A percentile compares a stretch with the other conserved stretches of the same genome.
These are phyloP conservation scores for Parazoanthus swiftii DNA, from an alignment of 92 coral and sea anemone genomes.

Conservation along the genomic window DNA sequence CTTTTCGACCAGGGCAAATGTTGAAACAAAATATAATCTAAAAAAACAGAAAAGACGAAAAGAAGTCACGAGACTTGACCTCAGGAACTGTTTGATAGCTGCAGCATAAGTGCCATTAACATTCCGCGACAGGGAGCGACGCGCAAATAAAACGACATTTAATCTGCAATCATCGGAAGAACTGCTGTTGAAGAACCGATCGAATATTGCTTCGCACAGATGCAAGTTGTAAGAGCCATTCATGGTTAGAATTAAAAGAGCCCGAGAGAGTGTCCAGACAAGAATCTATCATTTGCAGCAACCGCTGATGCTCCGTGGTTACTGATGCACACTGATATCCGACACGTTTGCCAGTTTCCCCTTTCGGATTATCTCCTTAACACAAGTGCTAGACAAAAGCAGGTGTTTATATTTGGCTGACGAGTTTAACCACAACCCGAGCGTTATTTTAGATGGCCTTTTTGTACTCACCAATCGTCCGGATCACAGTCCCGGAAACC, in stretches of 20 bases:
- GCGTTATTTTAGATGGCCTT: neutral
- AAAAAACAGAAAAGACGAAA: no score
- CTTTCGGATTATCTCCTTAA: neutral
- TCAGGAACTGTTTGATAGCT: neutral
- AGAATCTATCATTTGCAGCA: neutral
- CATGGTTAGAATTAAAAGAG: neutral
- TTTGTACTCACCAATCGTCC: slow-evolving; percentile 87
- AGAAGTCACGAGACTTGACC: neutral
- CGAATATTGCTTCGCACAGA: neutral
- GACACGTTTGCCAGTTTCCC: neutral
- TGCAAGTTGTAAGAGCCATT: neutral
- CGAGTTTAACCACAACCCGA: neutral
- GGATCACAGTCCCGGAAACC: slow-evolving; percentile 99
- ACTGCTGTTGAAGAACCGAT: slow-evolving; percentile 12
- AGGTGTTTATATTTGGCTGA: neutral
- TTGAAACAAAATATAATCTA: no score
- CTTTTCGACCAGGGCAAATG: no score
- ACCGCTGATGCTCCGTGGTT: neutral
- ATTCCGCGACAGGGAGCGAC: slow-evolving; percentile 47
- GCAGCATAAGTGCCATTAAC: slow-evolving; percentile 19
- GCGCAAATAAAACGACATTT: slow-evolving; percentile 18
- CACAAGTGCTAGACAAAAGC: neutral
- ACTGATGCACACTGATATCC: neutral
- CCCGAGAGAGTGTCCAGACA: neutral
- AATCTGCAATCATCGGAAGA: slow-evolving; percentile 18